A percentile compares a stretch with the other conserved stretches of the same genome.
phyloP scores from a whole-genome alignment of 1,140 invertebrate species.

The Magallana gigas region DNA sequence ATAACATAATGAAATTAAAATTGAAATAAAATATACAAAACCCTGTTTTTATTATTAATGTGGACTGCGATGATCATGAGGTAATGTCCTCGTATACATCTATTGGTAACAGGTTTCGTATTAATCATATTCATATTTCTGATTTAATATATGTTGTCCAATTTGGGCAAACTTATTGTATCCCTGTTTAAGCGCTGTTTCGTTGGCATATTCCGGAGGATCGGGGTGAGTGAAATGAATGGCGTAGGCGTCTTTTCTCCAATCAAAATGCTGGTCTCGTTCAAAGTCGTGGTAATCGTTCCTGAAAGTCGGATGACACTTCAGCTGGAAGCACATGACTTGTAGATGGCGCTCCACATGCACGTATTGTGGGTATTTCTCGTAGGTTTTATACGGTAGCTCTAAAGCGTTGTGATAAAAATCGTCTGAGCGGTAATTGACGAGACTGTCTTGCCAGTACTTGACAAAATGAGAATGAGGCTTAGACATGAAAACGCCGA shows the following conservation, averaged over 20 bases:
- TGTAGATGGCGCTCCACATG: conserved; percentile 66
- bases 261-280: conserved; percentile 67
- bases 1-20: no score
- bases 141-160: conserved; percentile 35
- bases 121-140: conserved; percentile 38
- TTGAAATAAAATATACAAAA: no score
- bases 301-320: conserved; percentile 71
- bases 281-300: conserved; percentile 62
- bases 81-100: no score
- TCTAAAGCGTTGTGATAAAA: conserved; percentile 72
- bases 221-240: conserved; percentile 73
- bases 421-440: conserved; percentile 66
- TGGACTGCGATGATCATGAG: neutral
- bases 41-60: neutral
- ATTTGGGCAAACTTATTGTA: conserved; percentile 64
- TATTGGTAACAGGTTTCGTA: neutral
- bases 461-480: conserved; percentile 68
- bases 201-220: conserved; percentile 64
- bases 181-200: conserved; percentile 46
- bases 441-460: conserved; percentile 65
- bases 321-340: conserved; percentile 70
- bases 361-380: conserved; percentile 67
- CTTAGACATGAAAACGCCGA: conserved; percentile 71
- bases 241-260: conserved; percentile 67
- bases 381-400: conserved; percentile 72